phyloP scores from a whole-genome alignment of 1,140 invertebrate species.

The Andricus grossulariae region DNA sequence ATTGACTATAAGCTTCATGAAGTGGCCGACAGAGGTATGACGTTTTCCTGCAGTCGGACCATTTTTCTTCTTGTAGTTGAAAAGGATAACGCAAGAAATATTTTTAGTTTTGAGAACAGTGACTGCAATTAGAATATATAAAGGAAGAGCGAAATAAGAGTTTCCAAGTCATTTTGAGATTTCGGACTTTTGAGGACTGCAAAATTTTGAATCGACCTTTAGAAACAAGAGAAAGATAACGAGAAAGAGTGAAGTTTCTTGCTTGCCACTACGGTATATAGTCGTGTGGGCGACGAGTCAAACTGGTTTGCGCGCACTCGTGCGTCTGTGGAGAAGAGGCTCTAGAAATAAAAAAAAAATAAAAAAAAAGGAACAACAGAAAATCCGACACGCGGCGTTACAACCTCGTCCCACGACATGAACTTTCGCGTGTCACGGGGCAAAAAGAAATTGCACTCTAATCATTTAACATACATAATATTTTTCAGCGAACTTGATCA shows the following conservation, averaged over 20 bases:
- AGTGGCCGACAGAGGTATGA: no score
- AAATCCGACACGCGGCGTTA: constrained; percentile 21
- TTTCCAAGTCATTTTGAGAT: no score
- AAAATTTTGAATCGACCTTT: constrained; percentile 10
- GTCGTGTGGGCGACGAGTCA: constrained; percentile 27
- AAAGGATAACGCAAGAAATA: no score
- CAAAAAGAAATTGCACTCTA: background rate
- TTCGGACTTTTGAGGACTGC: background rate
- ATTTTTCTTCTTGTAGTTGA: no score
- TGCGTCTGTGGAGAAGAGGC: constrained; percentile 29
- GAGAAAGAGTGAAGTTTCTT: constrained; percentile 9
- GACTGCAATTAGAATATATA: no score
- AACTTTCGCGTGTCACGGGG: background rate
- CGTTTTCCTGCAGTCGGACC: no score
- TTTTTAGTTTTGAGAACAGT: no score
- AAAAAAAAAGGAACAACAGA: background rate
- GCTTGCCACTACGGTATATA: background rate
- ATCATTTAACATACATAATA: no score
- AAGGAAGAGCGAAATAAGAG: no score
- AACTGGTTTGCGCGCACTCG: constrained; percentile 22
- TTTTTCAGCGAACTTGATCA: no score
- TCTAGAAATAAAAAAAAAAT: background rate
- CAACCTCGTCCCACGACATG: background rate
- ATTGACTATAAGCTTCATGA: no score
- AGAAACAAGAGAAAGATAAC: background rate